Percentiles rank a stretch among this genome's conserved stretches.
These are phyloP conservation scores for Alectoris magna DNA, from an alignment of 2,797 vertebrate genomes.

Conservation along the genomic window DNA sequence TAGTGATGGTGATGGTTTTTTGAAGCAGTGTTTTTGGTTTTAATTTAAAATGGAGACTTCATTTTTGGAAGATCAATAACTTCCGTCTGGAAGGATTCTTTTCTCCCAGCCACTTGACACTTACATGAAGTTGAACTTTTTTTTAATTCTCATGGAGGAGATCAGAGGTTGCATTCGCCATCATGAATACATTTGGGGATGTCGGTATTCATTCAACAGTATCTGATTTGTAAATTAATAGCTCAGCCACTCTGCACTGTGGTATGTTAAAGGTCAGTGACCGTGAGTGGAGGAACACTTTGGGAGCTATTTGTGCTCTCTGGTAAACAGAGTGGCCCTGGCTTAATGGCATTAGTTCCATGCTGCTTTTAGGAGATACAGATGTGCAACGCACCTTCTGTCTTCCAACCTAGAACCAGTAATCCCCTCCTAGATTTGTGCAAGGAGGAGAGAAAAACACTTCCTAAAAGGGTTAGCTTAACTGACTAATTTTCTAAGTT, in stretches of 20 bases:
- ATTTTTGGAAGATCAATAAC: slow-evolving; percentile 63
- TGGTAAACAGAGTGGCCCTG: slow-evolving; percentile 33
- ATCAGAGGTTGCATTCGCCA: slow-evolving; percentile 42
- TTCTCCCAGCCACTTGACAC: slow-evolving; percentile 43
- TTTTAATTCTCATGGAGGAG: neutral
- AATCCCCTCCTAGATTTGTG: slow-evolving; percentile 31
- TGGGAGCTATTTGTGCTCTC: slow-evolving; percentile 26
- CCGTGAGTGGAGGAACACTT: slow-evolving; percentile 17
- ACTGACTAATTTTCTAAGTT: slow-evolving; percentile 20
- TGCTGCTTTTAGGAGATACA: slow-evolving; percentile 45
- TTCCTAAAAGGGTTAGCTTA: slow-evolving; percentile 38
- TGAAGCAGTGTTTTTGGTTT: slow-evolving; percentile 20
- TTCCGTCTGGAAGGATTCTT: slow-evolving; percentile 56
- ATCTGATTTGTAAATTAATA: slow-evolving; percentile 61
- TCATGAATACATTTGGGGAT: slow-evolving; percentile 39
- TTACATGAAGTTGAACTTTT: slow-evolving; percentile 27
- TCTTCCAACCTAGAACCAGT: slow-evolving; percentile 41
- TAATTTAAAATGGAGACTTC: slow-evolving; percentile 51
- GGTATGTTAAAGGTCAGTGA: slow-evolving; percentile 53
- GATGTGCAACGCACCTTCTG: slow-evolving; percentile 17
- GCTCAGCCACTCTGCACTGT: slow-evolving; percentile 12
- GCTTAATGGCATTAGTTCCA: slow-evolving; percentile 49
- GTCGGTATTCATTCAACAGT: neutral
- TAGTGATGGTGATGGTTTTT: neutral
- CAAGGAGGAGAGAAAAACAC: neutral